Base-by-base conservation (phyloP, 2,888 invertebrate species). In the Schizotus pectinicornis region DNA sequence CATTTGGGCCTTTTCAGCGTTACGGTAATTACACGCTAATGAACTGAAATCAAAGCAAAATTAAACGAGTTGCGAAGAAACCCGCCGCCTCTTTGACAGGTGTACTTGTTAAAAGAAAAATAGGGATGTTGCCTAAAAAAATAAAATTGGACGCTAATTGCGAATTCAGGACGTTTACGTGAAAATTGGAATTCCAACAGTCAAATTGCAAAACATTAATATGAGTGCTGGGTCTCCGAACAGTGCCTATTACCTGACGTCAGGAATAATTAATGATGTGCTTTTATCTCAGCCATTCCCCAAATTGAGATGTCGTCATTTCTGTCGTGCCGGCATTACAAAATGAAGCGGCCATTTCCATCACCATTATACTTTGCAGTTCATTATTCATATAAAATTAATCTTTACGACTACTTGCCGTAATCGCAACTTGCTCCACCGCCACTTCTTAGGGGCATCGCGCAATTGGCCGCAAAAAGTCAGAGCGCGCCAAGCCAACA, bases 221-320 rank as follows among this genome's bases (percentile, higher is more conserved):
- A 58, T 58, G 57, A 48, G 13, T 54, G 36, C 33, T 9, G 45
- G 9, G 36, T 34, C 50, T 32, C 54, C 48, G 45, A 57, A 46
- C 47, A 36, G 52, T 43, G 34, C 63, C 64, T 61, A 66, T 70
- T 70, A 68, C 68, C 70, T 70, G 70, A 69, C 70, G 68, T 70
- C 68, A 69, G 65, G 50, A 69, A 67, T 71, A 66, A 71, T 71
- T 70, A 71, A 71, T 70, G 70, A 66, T 64, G 60, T 61, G 65
- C 69, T 66, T 71, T 71, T 71, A 72, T 72, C 72, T 70, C 66
- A 69, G 68, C 67, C 67, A 66, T 69, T 67, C 62, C 63, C 69
- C 63, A 72, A 72, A 72, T 72, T 72, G 69, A 72, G 70, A 70
- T 70, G 70, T 72, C 70, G 71, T 69, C 70, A 68, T 70, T 68